Percentiles rank a stretch among this genome's conserved stretches.
phyloP scores from a whole-genome alignment of 2,797 vertebrate species.

The Agapornis canus region DNA sequence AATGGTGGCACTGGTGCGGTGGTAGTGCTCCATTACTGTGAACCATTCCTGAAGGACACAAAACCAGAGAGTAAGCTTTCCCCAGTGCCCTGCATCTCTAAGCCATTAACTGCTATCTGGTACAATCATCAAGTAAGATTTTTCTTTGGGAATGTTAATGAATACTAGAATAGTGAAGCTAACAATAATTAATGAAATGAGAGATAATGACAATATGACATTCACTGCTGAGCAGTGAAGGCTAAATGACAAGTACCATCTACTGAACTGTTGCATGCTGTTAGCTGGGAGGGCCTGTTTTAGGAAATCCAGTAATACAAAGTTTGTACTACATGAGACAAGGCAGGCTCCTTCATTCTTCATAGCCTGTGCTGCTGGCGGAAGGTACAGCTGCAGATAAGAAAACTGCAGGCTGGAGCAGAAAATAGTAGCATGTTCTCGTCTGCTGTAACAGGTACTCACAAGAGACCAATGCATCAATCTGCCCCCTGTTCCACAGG shows the following conservation, averaged over 20 bases:
- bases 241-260: not conserved
- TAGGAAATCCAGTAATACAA: not conserved
- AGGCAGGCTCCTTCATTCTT: not conserved
- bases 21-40: conserved; percentile 96
- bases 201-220: not conserved
- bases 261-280: not conserved
- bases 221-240: not conserved
- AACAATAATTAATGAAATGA: not conserved
- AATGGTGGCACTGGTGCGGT: conserved; percentile 91
- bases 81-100: accelerated
- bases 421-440: not conserved
- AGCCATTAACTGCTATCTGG: not conserved
- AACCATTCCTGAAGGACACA: conserved; percentile 89
- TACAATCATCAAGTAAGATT: not conserved
- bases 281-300: not conserved
- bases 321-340: not conserved
- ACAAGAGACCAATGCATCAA: not conserved
- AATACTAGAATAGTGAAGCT: not conserved
- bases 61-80: not conserved
- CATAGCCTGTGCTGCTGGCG: not conserved
- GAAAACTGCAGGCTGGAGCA: not conserved
- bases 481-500: not conserved
- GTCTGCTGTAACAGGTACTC: not conserved
- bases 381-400: not conserved
- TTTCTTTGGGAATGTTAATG: not conserved